Evolutionary conservation across 2,797 vertebrate species (phyloP).

Genomic region (Gymnoscopelus braueri): DNA sequence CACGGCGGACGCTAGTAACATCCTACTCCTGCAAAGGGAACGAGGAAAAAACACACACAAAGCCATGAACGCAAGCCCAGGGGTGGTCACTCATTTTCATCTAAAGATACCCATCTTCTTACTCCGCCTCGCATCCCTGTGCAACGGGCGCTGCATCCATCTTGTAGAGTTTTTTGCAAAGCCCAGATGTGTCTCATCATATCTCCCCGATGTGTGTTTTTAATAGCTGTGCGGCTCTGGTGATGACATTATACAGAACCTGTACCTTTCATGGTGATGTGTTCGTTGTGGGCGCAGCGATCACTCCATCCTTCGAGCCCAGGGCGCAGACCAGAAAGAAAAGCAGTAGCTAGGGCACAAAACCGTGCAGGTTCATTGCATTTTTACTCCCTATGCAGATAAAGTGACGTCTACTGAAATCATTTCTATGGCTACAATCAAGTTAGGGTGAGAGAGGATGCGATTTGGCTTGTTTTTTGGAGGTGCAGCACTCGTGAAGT

Average conservation of each 20-base stretch:
- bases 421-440: slow-evolving; percentile 72
- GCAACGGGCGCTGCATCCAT: slow-evolving; percentile 77
- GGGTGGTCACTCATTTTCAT: slow-evolving; percentile 17
- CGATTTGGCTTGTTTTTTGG: slow-evolving; percentile 44
- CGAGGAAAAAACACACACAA: slow-evolving; percentile 21
- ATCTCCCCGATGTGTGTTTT: slow-evolving; percentile 14
- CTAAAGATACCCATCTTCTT: slow-evolving; percentile 52
- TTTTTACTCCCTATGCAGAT: slow-evolving; percentile 80
- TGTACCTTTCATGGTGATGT: slow-evolving; percentile 78
- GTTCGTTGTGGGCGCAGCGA: slow-evolving; percentile 51
- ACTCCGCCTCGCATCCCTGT: slow-evolving; percentile 61
- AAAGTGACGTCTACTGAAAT: slow-evolving; percentile 78
- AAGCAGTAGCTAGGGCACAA: slow-evolving; percentile 36
- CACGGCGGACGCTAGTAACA: slow-evolving; percentile 93
- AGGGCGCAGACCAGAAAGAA: slow-evolving; percentile 13
- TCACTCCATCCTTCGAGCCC: slow-evolving; percentile 36
- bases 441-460: slow-evolving; percentile 74
- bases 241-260: slow-evolving; percentile 61
- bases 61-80: slow-evolving; percentile 6
- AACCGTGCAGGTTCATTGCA: slow-evolving; percentile 66
- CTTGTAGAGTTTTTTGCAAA: slow-evolving; percentile 66
- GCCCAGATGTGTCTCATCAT: slow-evolving; percentile 64
- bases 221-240: slow-evolving; percentile 28
- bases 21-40: slow-evolving; percentile 76
- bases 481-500: slow-evolving; percentile 43